Base-by-base conservation (phyloP, 1,140 invertebrate genomes). In the Cataglyphis hispanica region DNA sequence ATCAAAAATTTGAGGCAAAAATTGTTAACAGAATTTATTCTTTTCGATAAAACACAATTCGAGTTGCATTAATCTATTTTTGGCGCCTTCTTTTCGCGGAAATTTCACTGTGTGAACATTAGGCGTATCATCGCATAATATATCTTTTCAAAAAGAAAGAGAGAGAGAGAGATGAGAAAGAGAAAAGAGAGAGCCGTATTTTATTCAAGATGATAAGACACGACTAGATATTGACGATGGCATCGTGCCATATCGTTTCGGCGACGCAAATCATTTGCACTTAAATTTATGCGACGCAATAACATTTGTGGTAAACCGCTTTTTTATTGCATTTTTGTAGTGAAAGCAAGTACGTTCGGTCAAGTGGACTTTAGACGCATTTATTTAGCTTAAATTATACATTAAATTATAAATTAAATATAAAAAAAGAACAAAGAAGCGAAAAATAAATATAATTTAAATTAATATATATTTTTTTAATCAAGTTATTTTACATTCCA, bases 141-240 rank as follows among this genome's bases (percentile, higher is more conserved):
- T 25, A 60, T 34, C 43, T 66, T 61, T 43, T 78, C 31, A 34
- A 7, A 67, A 13, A 46, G 3, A 16, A 4, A 46, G 46, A 19
- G 13, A 50, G 16, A 50, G 11, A 50, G 13, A 50, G 13, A 50
- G n/a, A n/a, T n/a, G n/a, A n/a, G n/a, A n/a, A n/a, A 19, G 11
- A 37, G 43, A 46, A 13, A 46, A 46, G 43, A 46, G 43, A 46
- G 43, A 78, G 61, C 13, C 40, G 27, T 7, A 1, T 69, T 66
- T 66, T 66, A n/a, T 37, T 22, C 25, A 50, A 37, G 6, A 78
- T 5, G 75, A 78, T 78, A 53, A 78, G 43, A n/a, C 43, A 67
- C 61, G 40, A 50, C 40, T 66, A 50, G 13, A 53, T 8, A 53
- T 78, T 22, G 16, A 25, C n/a, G 56, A 76, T n/a, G n/a, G 7